A percentile compares a stretch with the other conserved stretches of the same genome.
Conservation (phyloP, 2,113 vertebrate genomes). For the Nycticryphes semicollaris region DNA sequence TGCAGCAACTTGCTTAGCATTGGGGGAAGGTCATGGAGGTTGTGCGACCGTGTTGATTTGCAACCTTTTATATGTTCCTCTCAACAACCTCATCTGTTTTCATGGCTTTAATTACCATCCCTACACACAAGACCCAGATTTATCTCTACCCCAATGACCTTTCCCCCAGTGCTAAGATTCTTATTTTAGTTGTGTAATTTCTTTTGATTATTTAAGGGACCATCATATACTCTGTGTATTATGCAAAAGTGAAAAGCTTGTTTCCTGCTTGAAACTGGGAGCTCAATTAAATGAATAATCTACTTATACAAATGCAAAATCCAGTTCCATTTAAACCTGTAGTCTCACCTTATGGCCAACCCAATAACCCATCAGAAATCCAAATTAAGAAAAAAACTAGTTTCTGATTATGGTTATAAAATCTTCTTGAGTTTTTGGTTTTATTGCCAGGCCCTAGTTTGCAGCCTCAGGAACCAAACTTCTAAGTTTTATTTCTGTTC, state of each 20-base stretch:
- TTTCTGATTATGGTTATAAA: background rate
- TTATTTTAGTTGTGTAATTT: conserved; percentile 9
- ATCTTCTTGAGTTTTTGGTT: background rate
- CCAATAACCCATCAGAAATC: background rate
- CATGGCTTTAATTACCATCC: conserved; percentile 2
- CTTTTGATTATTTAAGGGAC: background rate
- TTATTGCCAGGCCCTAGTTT: background rate
- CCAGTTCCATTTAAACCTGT: background rate
- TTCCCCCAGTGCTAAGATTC: background rate
- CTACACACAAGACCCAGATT: background rate
- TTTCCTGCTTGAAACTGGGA: background rate
- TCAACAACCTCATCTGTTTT: background rate
- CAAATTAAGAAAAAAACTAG: background rate
- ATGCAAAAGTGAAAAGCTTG: background rate
- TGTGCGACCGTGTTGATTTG: background rate
- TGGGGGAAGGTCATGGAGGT: background rate
- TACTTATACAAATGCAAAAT: background rate
- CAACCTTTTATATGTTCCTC: background rate
- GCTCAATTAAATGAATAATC: background rate
- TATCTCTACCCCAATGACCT: background rate
- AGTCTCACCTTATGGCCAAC: background rate
- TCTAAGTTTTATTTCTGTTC: background rate
- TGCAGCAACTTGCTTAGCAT: background rate
- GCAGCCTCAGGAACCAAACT: background rate
- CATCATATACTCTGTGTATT: background rate